These are phyloP conservation scores for Subanguina moxae DNA, from an alignment of 1,140 invertebrate species.

Conservation along the genomic window DNA sequence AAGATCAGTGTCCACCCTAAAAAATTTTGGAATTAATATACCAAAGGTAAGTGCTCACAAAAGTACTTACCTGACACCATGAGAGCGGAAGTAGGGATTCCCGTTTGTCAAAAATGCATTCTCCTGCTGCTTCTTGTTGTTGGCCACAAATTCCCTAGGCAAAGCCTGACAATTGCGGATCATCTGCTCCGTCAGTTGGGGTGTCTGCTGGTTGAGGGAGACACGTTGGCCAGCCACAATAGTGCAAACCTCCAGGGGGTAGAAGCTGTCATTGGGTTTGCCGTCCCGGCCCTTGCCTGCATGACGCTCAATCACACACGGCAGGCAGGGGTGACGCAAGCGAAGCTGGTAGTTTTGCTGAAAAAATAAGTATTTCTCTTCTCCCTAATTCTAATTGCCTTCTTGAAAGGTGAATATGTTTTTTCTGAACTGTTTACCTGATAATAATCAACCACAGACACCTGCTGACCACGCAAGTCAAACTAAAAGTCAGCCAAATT, in stretches of 20 bases:
- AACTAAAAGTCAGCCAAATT: slow-evolving; percentile 14
- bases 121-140: slow-evolving; percentile 20
- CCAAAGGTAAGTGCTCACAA: slow-evolving; percentile 6
- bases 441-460: slow-evolving; percentile 19
- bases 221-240: slow-evolving; percentile 30
- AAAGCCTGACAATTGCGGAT: slow-evolving; percentile 25
- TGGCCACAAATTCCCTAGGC: slow-evolving; percentile 9
- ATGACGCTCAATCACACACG: slow-evolving; percentile 21
- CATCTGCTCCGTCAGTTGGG: slow-evolving; percentile 28
- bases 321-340: background rate
- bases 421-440: no score
- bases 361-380: background rate
- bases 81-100: slow-evolving; percentile 27
- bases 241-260: slow-evolving; percentile 25
- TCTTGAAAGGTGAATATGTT: no score
- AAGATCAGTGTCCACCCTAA: slow-evolving; percentile 12
- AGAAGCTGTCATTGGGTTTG: slow-evolving; percentile 10
- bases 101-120: slow-evolving; percentile 11
- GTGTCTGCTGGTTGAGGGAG: slow-evolving; percentile 35
- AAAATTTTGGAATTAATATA: background rate
- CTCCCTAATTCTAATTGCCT: no score
- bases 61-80: slow-evolving; percentile 12
- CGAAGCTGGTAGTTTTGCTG: background rate
- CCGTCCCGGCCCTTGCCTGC: background rate
- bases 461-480: slow-evolving; percentile 2